These are phyloP conservation scores for Tauraco erythrolophus DNA, from an alignment of 2,113 vertebrate genomes.

Conservation along the genomic window DNA sequence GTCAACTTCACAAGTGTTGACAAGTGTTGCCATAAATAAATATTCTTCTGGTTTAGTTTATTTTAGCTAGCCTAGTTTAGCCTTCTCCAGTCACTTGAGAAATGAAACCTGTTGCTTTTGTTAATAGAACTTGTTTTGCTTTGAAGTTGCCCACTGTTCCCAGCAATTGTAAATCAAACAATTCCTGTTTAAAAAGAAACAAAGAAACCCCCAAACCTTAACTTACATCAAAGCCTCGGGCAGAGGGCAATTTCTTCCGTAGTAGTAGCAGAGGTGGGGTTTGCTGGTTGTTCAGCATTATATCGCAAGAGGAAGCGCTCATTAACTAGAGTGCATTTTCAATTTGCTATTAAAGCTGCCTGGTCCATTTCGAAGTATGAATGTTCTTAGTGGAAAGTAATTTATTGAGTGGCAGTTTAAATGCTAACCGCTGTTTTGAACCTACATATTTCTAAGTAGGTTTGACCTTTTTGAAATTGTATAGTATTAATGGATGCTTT, in stretches of 20 bases:
- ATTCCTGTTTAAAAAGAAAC: background rate
- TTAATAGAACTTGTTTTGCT: background rate
- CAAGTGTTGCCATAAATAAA: background rate
- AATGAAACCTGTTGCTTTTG: background rate
- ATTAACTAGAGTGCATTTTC: slow-evolving; percentile 32
- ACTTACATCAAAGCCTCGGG: background rate
- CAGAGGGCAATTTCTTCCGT: background rate
- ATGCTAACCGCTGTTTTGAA: background rate
- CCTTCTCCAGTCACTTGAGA: background rate
- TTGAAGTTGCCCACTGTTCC: background rate
- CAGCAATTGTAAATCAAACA: background rate
- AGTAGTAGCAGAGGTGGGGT: background rate
- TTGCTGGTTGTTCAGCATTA: background rate
- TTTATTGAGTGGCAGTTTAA: slow-evolving; percentile 8
- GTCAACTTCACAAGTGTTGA: background rate
- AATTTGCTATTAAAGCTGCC: background rate
- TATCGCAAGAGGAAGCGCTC: background rate
- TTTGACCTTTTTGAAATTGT: background rate
- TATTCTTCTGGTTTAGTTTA: background rate
- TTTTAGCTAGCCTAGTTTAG: background rate
- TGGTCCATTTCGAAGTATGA: background rate
- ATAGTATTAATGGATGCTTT: background rate
- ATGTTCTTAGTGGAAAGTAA: background rate
- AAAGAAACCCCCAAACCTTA: background rate
- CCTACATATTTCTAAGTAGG: background rate